Evolutionary conservation across 2,797 vertebrate species (phyloP), one percentile per base, ranked within the genome.

Genomic region (Myotis pilosus): DNA sequence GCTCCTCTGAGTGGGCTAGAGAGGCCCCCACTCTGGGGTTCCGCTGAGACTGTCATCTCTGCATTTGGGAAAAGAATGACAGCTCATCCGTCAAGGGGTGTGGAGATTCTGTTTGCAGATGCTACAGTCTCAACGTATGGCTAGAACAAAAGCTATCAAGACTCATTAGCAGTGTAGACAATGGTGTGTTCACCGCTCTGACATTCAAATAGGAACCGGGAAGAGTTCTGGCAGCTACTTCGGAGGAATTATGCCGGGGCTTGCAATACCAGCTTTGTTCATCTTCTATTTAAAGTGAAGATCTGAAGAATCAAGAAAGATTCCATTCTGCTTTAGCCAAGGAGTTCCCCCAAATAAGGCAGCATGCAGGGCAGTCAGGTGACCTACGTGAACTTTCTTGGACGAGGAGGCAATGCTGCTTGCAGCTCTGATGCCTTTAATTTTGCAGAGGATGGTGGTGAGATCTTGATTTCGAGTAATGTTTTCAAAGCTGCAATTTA

Each of bases 381-480:
- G 95, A 98, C 98, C 98, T 91, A 98, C 98, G 5, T 97, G 97
- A 92, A 98, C 98, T 97, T 98, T 98, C 92, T 98, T 97, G 8
- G 97, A 98, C 36, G 98, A 97, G 47, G 92, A 94, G 33, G 98
- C 98, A 1, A 98, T 98, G 92, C 98, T 98, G 68, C 97, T 41
- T 62, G 94, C 85, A 3, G 62, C 51, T 1, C 19, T 87, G 69
- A 94, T 87, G 53, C 94, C 96, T 95, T 97, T 98, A 80, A 97
- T 98, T 97, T 98, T 98, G 97, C 98, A 98, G 23, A 98, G 94
- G 92, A 98, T 98, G 95, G 98, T 98, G 95, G 98, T 98, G 44
- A 96, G 97, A 60, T 97, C 97, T 87, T 97, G 95, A 75, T 98
- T 98, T 93, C 97, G 96, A 36, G 98, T 98, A 83, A 98, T 98